Evolutionary conservation across 2,113 vertebrate genomes (phyloP).

Genomic region (Melanotaenia duboulayi): DNA sequence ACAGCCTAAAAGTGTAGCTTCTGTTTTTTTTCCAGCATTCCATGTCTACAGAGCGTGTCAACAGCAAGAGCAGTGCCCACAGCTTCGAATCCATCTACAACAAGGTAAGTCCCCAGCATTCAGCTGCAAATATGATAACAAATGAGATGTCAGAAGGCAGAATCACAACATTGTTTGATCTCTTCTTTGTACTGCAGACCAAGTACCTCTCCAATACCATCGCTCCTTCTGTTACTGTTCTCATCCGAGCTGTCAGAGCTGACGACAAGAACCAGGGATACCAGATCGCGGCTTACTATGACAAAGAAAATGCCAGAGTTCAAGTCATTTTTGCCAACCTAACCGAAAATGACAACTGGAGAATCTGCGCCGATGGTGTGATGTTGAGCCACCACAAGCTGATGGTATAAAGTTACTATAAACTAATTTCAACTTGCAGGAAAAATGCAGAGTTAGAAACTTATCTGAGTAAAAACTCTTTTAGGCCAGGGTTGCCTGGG

Average conservation of each 20-base stretch:
- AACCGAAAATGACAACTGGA: slow-evolving; percentile 79
- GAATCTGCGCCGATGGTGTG: slow-evolving; percentile 82
- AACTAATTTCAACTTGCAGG: background rate
- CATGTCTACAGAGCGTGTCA: background rate
- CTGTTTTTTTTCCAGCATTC: slow-evolving; percentile 54
- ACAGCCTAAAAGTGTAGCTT: slow-evolving; percentile 20
- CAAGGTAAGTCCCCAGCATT: slow-evolving; percentile 49
- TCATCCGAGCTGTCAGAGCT: slow-evolving; percentile 75
- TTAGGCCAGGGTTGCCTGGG: slow-evolving; percentile 80
- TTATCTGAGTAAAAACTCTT: background rate
- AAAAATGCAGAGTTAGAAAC: background rate
- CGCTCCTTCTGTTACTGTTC: slow-evolving; percentile 73
- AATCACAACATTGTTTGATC: background rate
- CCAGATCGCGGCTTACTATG: slow-evolving; percentile 81
- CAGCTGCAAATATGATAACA: background rate
- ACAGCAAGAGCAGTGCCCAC: slow-evolving; percentile 65
- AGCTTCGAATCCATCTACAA: slow-evolving; percentile 77
- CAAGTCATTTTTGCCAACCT: slow-evolving; percentile 84
- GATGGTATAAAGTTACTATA: slow-evolving; percentile 73
- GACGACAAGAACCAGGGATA: slow-evolving; percentile 81
- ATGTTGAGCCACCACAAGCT: slow-evolving; percentile 82
- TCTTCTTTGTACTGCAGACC: slow-evolving; percentile 63
- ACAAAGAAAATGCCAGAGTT: slow-evolving; percentile 67
- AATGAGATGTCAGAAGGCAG: background rate
- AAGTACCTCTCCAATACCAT: slow-evolving; percentile 76